A percentile compares a stretch with the other conserved stretches of the same genome.
phyloP scores from a whole-genome alignment of 2,113 vertebrate genomes.

The Lophochroa leadbeateri region DNA sequence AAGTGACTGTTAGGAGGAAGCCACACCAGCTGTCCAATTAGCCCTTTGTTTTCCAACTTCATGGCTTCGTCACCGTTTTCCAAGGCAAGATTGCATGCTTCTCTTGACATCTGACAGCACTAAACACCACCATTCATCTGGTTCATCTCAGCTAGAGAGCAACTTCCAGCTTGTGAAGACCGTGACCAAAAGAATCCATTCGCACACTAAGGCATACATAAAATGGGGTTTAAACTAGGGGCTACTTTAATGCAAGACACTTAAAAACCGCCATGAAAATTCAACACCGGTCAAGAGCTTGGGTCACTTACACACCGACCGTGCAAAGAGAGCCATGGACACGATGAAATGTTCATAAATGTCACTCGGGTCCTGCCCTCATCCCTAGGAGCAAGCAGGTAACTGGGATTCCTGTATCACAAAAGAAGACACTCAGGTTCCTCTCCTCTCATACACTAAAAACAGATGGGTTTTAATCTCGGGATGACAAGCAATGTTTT shows the following conservation, averaged over 20 bases:
- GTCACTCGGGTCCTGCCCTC: neutral
- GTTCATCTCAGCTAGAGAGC: constrained; percentile 14
- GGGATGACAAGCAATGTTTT: neutral
- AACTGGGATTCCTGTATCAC: neutral
- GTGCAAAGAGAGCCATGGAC: neutral
- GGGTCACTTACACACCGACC: neutral
- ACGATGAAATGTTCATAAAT: accelerated
- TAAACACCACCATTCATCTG: constrained; percentile 12
- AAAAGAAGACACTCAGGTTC: neutral
- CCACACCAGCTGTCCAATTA: constrained; percentile 37
- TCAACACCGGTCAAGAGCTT: neutral
- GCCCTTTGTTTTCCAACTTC: constrained; percentile 45
- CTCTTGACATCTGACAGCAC: neutral
- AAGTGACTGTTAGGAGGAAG: neutral
- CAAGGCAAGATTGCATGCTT: neutral
- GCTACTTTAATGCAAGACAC: constrained; percentile 44
- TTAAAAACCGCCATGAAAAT: neutral
- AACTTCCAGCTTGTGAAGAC: constrained; percentile 32
- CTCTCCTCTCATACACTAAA: neutral
- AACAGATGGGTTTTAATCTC: neutral
- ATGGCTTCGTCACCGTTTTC: neutral
- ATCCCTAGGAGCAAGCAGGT: neutral
- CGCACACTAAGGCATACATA: neutral
- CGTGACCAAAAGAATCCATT: neutral
- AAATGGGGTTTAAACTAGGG: constrained; percentile 6